Percentiles rank a stretch among this genome's conserved stretches.
Evolutionary conservation across 2,888 invertebrate species (phyloP).

Genomic region (Tenthredo mesomela): DNA sequence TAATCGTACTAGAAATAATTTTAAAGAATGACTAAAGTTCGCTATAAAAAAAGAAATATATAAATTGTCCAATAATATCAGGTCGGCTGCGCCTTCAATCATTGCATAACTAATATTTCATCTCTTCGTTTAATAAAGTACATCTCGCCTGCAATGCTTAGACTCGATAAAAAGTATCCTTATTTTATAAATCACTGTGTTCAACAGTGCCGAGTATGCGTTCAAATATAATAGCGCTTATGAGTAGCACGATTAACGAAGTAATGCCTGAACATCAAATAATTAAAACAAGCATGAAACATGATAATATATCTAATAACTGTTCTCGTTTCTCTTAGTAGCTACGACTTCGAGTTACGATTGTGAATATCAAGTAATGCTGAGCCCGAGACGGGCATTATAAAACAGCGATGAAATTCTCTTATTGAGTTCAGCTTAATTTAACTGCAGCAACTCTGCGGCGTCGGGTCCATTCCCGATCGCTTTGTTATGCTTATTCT

Average conservation of each 20-base stretch:
- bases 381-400: not conserved
- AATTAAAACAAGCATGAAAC: not conserved
- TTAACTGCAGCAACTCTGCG: slow-evolving; percentile 97
- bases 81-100: not conserved
- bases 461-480: slow-evolving; percentile 92
- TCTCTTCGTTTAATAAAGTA: not conserved
- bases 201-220: slow-evolving; percentile 15
- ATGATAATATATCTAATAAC: slow-evolving; percentile 34
- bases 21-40: not conserved
- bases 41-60: not conserved
- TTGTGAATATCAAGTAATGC: slow-evolving; percentile 14
- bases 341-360: not conserved
- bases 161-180: not conserved
- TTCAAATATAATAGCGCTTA: not conserved
- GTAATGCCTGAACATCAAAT: slow-evolving; percentile 6
- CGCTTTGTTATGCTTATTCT: slow-evolving; percentile 94
- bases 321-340: not conserved
- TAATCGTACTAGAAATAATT: not conserved
- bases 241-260: not conserved
- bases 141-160: slow-evolving; percentile 1
- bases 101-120: not conserved
- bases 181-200: slow-evolving; percentile 24
- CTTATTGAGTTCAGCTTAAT: slow-evolving; percentile 53
- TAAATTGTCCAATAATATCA: slow-evolving; percentile 9
- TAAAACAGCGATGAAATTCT: slow-evolving; percentile 28